Evolutionary conservation across 2,113 vertebrate genomes (phyloP), one percentile per base, ranked within the genome.

Genomic region (Epinephelus lanceolatus): DNA sequence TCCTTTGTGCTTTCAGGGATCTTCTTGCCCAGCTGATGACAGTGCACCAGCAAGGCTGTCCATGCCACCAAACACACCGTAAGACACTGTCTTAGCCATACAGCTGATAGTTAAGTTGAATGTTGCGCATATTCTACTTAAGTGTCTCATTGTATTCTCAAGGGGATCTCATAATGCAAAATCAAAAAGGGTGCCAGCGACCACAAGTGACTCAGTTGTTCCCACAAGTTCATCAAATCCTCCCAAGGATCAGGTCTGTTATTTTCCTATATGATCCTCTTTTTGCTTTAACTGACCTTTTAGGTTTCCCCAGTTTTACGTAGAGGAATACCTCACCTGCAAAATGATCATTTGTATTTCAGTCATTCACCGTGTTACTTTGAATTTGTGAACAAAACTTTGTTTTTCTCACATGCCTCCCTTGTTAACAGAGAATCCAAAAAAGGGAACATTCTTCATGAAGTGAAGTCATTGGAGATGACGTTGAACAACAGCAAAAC

Each of bases 1-100:
- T 18, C 37, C 10, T 80, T 27, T 73, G 33, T 86, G 19, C 45
- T 76, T 85, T 53, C 66, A 96, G 94, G 59, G 72, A 9, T 81
- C 76, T 17, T 8, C 15, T 3, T 11, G 11, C 0, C 88, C 82
- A 27, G 59, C 49, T 17, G 63, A 78, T 65, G 81, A 90, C 18
- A 13, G 60, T 33, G 11, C 65, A 1, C 21, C 51, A 6, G 30
- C 70, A 21, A 75, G 10, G 6, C n/a, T 47, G 19, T 65, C 71
- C 5, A 55, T 23, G 12, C 17, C 81, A 23, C 21, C 69, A 7
- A 15, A 25, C 25, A 23, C 47, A 59, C 56, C 1, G 95, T 95
- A 86, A 88, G 93, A 6, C 71, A 6, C 63, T 15, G 30, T 72
- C 27, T 5, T 12, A 77, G 37, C 1, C 53, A 18, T 5, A 56